Evolutionary conservation across 2,797 vertebrate genomes (phyloP).

Genomic region (Tragelaphus eurycerus): DNA sequence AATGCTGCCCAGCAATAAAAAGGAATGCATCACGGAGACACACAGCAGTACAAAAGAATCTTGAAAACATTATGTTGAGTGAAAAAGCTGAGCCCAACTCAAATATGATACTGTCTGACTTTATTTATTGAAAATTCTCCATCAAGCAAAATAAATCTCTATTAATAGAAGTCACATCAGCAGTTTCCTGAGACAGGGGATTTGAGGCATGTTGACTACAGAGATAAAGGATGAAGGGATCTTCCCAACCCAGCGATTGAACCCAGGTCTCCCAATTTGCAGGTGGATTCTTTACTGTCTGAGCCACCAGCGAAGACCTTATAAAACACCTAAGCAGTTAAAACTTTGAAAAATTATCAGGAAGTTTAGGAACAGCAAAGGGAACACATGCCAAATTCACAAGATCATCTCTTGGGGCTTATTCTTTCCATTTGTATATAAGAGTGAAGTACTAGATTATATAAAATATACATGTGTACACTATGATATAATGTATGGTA

Average conservation of each 20-base stretch:
- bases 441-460: neutral
- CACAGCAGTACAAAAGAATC: neutral
- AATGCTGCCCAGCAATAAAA: neutral
- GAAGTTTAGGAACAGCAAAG: neutral
- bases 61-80: neutral
- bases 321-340: neutral
- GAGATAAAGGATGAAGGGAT: neutral
- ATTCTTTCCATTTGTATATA: neutral
- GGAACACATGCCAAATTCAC: neutral
- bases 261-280: neutral
- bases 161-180: neutral
- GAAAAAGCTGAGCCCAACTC: neutral
- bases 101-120: neutral
- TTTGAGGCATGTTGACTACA: neutral
- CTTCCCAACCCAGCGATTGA: neutral
- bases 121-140: neutral
- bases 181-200: neutral
- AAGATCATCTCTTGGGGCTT: neutral
- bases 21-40: neutral
- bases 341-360: neutral
- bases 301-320: neutral
- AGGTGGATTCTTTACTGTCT: neutral
- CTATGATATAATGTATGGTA: neutral
- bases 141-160: neutral
- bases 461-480: neutral